These are phyloP conservation scores for Cephus spinipes DNA, from an alignment of 2,888 invertebrate genomes.

Conservation along the genomic window DNA sequence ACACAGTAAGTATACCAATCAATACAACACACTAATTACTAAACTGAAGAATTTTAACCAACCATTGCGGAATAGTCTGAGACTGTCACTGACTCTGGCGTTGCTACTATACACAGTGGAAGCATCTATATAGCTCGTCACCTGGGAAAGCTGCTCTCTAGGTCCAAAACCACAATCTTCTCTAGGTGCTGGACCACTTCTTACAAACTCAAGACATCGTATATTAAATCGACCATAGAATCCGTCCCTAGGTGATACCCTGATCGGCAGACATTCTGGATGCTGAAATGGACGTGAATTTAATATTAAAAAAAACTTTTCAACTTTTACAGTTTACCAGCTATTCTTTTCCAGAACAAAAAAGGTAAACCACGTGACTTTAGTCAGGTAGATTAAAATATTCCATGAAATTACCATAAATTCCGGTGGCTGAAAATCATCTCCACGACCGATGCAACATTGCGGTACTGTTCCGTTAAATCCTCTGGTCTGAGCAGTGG, in stretches of 20 bases:
- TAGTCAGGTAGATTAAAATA: background rate
- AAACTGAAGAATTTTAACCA: slow-evolving; percentile 33
- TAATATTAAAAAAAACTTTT: background rate
- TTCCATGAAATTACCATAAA: slow-evolving; percentile 70
- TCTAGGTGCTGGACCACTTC: slow-evolving; percentile 84
- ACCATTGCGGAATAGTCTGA: slow-evolving; percentile 83
- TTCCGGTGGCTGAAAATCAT: slow-evolving; percentile 72
- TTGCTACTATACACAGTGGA: slow-evolving; percentile 87
- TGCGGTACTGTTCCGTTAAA: slow-evolving; percentile 84
- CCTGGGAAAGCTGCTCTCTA: slow-evolving; percentile 87
- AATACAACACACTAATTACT: background rate
- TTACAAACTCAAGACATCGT: slow-evolving; percentile 83
- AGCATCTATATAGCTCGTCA: slow-evolving; percentile 85
- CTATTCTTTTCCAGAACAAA: background rate
- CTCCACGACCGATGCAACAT: slow-evolving; percentile 77
- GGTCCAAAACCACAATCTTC: slow-evolving; percentile 85
- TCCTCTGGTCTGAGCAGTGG: slow-evolving; percentile 80
- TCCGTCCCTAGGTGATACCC: slow-evolving; percentile 78
- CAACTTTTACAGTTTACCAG: background rate
- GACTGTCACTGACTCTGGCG: slow-evolving; percentile 75
- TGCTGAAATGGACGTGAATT: slow-evolving; percentile 69
- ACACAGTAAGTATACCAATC: background rate
- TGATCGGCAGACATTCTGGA: slow-evolving; percentile 87
- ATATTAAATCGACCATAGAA: slow-evolving; percentile 80
- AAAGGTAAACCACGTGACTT: background rate